These are phyloP conservation scores for Forficula auricularia DNA, from an alignment of 1,140 invertebrate species.

Conservation along the genomic window DNA sequence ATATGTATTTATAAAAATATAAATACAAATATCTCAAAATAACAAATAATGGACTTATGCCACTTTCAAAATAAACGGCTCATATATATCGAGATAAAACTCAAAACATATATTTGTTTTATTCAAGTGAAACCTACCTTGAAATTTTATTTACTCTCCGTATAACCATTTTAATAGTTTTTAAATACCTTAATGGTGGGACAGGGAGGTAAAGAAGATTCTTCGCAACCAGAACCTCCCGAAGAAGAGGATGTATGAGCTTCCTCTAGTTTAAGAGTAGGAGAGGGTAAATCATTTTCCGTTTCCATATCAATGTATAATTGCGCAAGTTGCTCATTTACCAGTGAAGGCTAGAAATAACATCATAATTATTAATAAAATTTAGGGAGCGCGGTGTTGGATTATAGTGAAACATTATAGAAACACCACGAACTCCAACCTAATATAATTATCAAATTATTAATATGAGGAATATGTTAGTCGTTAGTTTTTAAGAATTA, in stretches of 20 bases:
- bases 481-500: conserved; percentile 16
- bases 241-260: conserved; percentile 26
- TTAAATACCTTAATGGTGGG: neutral
- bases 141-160: no score
- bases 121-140: no score
- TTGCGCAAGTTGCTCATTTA: conserved; percentile 54
- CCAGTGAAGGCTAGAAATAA: conserved; percentile 37
- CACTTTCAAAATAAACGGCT: no score
- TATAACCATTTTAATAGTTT: no score
- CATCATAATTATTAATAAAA: neutral
- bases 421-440: neutral
- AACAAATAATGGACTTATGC: no score
- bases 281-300: conserved; percentile 29
- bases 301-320: conserved; percentile 51
- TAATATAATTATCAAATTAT: neutral
- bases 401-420: neutral
- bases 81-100: no score
- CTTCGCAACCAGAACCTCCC: conserved; percentile 35
- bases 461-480: conserved; percentile 1
- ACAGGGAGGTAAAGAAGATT: neutral
- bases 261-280: conserved; percentile 41
- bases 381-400: neutral
- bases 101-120: no score
- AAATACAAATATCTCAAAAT: no score
- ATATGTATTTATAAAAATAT: no score